A percentile compares a stretch with the other conserved stretches of the same genome.
Conservation (phyloP, 2,797 vertebrate genomes). For the Cercopithecus petaurista region DNA sequence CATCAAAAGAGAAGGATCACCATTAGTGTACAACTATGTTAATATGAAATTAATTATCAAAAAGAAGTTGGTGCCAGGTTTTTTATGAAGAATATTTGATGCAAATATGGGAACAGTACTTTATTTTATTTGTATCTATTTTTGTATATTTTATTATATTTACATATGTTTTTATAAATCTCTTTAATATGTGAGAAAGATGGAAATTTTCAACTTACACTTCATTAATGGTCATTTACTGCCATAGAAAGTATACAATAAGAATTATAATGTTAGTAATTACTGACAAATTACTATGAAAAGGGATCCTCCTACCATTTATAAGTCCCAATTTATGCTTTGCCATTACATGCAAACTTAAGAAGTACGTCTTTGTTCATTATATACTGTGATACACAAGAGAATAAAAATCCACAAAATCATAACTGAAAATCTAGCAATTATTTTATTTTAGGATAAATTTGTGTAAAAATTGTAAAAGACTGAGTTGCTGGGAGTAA, state of each 20-base stretch:
- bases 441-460: conserved; percentile 10
- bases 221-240: background rate
- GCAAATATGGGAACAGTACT: background rate
- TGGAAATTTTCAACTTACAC: background rate
- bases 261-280: conserved; percentile 18
- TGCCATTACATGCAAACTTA: background rate
- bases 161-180: background rate
- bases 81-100: background rate
- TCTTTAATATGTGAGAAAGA: background rate
- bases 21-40: background rate
- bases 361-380: background rate
- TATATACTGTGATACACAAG: background rate
- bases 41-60: background rate
- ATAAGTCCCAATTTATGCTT: background rate
- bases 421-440: background rate
- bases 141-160: background rate
- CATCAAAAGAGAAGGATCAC: background rate
- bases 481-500: background rate
- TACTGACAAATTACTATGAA: background rate
- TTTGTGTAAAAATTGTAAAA: background rate
- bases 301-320: background rate
- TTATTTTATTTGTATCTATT: background rate
- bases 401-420: background rate
- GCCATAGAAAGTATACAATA: background rate
- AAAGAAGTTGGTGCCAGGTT: background rate